Base-by-base conservation (phyloP, 2,888 invertebrate genomes). In the Pristionchus entomophagus region DNA sequence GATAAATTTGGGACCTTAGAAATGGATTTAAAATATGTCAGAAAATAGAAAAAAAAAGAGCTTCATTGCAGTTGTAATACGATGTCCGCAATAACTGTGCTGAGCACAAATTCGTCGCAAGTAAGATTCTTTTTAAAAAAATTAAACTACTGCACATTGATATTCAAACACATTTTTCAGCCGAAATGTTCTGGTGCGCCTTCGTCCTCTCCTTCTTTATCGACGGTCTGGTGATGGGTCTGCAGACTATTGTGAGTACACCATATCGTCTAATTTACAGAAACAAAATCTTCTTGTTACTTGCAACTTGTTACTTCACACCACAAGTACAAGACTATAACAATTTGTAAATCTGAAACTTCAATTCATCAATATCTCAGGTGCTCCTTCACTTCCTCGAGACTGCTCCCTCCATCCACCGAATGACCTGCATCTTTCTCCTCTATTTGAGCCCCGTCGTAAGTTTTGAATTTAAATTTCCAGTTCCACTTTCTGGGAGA, bases 381-480 rank as follows among this genome's bases (percentile, higher is more conserved):
- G 17, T 65, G 17, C 32, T 65, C 35, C 35, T 65, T 35, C 14
- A 65, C 65, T 65, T 65, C 65, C 65, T 65, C 65, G 65, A 65
- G 35, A 35, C 41, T 0, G 41, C 73, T 26, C 73, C 73, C n/a
- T 73, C 73, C 41, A 73, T 73, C 41, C 73, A 41, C 26, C 73
- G 73, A 35, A 73, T 73, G 73, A 73, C 73, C n/a, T 38, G 41
- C 45, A 35, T 73, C 41, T 22, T n/a, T 26, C 8, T 41, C 41
- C 29, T 73, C 3, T n/a, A n/a, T n/a, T 22, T 69, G 12, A 65
- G 29, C 19, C 65, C 65, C 2, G 35, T 65, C 17, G 65, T 65
- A 32, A 65, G 65, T n/a, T n/a, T n/a, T n/a, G n/a, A n/a, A n/a
- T n/a, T n/a, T n/a, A n/a, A n/a, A n/a, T n/a, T n/a, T n/a, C n/a